These are phyloP conservation scores for Potamilus streckersoni DNA, from an alignment of 1,140 invertebrate species.

Conservation along the genomic window DNA sequence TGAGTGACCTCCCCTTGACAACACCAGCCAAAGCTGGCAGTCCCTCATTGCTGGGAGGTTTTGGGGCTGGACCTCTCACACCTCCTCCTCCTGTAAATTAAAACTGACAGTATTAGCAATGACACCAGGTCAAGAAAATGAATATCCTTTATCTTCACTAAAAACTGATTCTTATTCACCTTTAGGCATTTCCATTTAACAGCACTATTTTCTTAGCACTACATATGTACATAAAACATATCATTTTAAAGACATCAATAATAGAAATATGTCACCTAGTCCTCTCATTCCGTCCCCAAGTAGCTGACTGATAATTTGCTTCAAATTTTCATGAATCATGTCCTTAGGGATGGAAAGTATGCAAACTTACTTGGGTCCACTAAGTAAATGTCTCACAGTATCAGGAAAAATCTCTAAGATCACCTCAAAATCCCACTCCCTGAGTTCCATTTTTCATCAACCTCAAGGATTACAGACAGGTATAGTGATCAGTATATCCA, in stretches of 20 bases:
- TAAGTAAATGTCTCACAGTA: too few relatives aligned
- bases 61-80: slow-evolving; percentile 36
- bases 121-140: background rate
- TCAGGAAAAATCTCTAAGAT: too few relatives aligned
- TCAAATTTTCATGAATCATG: too few relatives aligned
- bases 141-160: background rate
- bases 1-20: slow-evolving; percentile 39
- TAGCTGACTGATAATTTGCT: too few relatives aligned
- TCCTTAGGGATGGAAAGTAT: too few relatives aligned
- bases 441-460: too few relatives aligned
- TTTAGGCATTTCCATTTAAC: too few relatives aligned
- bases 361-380: too few relatives aligned
- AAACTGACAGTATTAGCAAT: background rate
- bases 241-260: background rate
- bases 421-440: too few relatives aligned
- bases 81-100: slow-evolving; percentile 49
- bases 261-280: background rate
- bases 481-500: too few relatives aligned
- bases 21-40: slow-evolving; percentile 44
- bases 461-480: too few relatives aligned
- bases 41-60: slow-evolving; percentile 44
- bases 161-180: background rate
- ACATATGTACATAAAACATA: background rate
- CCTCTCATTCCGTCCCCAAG: too few relatives aligned
- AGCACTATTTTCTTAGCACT: background rate